Conservation (phyloP, 2,888 invertebrate species). For the Alloplasta piceator region DNA sequence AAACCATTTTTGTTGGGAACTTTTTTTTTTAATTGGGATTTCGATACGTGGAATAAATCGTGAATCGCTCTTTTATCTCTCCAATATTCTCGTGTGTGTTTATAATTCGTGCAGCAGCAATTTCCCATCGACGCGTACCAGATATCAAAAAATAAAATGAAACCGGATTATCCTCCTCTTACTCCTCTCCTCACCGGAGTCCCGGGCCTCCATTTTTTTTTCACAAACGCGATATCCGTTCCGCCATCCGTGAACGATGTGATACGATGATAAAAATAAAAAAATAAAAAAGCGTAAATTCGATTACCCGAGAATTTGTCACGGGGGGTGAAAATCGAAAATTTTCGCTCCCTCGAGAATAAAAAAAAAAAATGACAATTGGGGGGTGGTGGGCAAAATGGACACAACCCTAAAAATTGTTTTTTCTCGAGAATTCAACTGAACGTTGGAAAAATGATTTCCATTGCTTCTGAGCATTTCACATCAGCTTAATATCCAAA, state of each 20-base stretch:
- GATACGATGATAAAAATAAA: constrained; percentile 39
- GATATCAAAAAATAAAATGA: constrained; percentile 50
- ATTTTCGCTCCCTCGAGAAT: background rate
- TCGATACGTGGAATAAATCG: no score
- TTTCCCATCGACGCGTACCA: constrained; percentile 41
- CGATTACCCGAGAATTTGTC: constrained; percentile 5
- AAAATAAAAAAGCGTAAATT: constrained; percentile 34
- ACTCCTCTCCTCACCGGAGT: background rate
- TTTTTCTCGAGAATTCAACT: no score
- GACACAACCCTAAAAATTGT: no score
- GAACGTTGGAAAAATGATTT: no score
- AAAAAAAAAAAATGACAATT: background rate
- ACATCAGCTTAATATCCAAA: no score
- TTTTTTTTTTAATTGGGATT: no score
- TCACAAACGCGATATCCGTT: background rate
- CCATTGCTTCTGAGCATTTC: no score
- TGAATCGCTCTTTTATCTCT: constrained; percentile 25
- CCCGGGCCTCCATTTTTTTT: no score
- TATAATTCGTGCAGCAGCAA: constrained; percentile 29
- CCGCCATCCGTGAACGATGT: constrained; percentile 13
- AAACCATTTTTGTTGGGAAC: no score
- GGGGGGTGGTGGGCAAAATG: no score
- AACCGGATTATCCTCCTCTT: constrained; percentile 46
- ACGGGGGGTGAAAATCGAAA: constrained; percentile 13
- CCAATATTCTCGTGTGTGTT: background rate